Base-by-base conservation (phyloP, 2,797 vertebrate genomes). In the Schizothorax lantsangensis region DNA sequence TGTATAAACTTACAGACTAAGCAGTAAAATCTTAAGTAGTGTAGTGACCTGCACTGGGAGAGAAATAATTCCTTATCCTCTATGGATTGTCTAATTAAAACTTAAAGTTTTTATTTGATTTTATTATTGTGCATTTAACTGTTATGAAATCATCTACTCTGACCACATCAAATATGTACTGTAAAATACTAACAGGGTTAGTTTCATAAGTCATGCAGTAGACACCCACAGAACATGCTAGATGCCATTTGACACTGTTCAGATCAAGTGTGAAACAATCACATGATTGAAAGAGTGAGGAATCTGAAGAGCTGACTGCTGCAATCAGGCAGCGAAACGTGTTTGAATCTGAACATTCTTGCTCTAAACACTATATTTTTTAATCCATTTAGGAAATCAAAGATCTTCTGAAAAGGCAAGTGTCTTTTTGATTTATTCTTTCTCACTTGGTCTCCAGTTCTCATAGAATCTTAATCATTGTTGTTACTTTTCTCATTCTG, bases 391-490 rank as follows among this genome's bases (percentile, higher is more conserved):
- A 96, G 95, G 95, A 96, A 89, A 95, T 96, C 89, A 93, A 95
- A 92, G 95, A 95, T 82, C 94, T 96, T 62, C 82, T 94, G 85
- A 95, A 95, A 94, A 95, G 95, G 95, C 90, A 94, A 81, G 93
- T 88, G 15, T 91, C 6, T 89, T 38, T 52, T 82, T 21, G 84
- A 30, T 83, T 40, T 69, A 84, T 90, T 88, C 15, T 74, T 90
- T 57, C 52, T 77, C 8, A 43, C 52, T 57, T 52, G 23, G 36
- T 47, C 4, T 66, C 19, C 38, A 82, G 52, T 30, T 71, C 36
- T 38, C 66, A 19, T 12, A 14, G 14, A 47, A 66, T 47, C n/a
- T 45, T 43, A 62, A 45, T 64, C 2, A 19, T 30, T 30, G 10
- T 33, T 66, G 40, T 71, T 17, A 83, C 6, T 54, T 54, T 69